phyloP scores from a whole-genome alignment of 2,888 invertebrate genomes.

The Teleiodes luculella region DNA sequence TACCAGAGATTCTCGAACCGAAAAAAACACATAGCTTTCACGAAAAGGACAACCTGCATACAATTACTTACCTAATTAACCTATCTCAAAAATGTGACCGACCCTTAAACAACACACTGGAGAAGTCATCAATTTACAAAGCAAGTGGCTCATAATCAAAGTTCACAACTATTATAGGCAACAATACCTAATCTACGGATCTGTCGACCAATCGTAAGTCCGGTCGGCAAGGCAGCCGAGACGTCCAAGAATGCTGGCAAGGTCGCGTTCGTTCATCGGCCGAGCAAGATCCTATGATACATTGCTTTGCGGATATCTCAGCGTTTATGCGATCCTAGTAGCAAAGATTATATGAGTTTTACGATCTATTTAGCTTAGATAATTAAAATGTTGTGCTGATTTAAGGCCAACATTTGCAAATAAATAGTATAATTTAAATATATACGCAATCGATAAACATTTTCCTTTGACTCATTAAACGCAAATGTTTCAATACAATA shows the following conservation, averaged over 20 bases:
- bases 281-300: slow-evolving; percentile 42
- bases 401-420: too few species aligned
- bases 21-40: too few species aligned
- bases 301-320: slow-evolving; percentile 19
- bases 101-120: too few species aligned
- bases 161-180: slow-evolving; percentile 6
- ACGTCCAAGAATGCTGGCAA: slow-evolving; percentile 57
- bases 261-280: slow-evolving; percentile 69
- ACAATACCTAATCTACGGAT: slow-evolving; percentile 19
- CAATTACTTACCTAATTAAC: too few species aligned
- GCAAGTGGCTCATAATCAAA: slow-evolving; percentile 14
- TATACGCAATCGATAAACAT: too few species aligned
- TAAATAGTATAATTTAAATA: too few species aligned
- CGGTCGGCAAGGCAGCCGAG: slow-evolving; percentile 18
- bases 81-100: too few species aligned
- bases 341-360: background rate
- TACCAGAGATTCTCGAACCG: too few species aligned
- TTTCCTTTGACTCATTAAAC: too few species aligned
- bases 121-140: background rate
- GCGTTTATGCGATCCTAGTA: background rate
- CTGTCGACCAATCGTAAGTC: slow-evolving; percentile 20
- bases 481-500: too few species aligned
- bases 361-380: background rate
- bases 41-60: too few species aligned
- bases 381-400: too few species aligned